Percentiles rank a stretch among this genome's conserved stretches.
Conservation (phyloP, 2,888 invertebrate species). For the Drosophila silvestris region DNA sequence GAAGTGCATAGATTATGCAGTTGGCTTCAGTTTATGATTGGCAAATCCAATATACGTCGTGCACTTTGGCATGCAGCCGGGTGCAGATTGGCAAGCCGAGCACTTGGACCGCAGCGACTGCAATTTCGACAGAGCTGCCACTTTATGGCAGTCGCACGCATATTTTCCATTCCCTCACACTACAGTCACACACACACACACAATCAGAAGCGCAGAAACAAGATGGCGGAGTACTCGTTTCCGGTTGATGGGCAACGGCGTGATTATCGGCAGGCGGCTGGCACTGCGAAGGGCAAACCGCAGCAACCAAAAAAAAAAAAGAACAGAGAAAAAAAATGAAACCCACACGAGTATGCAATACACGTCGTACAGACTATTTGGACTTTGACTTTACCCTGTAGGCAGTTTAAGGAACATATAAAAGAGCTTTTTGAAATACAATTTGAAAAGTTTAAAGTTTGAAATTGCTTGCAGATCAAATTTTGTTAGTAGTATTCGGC, state of each 20-base stretch:
- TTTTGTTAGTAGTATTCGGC: background rate
- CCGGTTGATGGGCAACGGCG: conserved; percentile 78
- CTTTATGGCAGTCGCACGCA: conserved; percentile 78
- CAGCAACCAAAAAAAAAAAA: conserved; percentile 53
- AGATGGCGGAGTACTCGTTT: conserved; percentile 77
- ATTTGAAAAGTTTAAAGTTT: background rate
- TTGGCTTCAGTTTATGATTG: conserved; percentile 81
- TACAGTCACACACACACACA: conserved; percentile 6
- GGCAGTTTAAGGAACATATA: background rate
- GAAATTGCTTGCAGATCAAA: background rate
- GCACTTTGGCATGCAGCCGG: conserved; percentile 75
- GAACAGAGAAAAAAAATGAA: conserved; percentile 7
- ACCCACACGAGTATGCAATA: conserved; percentile 2
- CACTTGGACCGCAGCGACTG: conserved; percentile 57
- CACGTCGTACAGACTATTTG: background rate
- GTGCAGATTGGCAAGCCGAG: conserved; percentile 69
- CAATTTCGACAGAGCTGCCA: conserved; percentile 71
- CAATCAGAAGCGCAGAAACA: conserved; percentile 56
- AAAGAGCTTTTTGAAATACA: background rate
- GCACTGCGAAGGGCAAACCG: conserved; percentile 60
- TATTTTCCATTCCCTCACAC: conserved; percentile 55
- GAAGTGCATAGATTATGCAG: conserved; percentile 79
- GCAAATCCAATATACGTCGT: conserved; percentile 79
- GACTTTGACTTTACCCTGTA: conserved; percentile 5
- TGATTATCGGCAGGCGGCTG: conserved; percentile 77